These are phyloP conservation scores for Palythoa grandiflora DNA, from an alignment of 92 coral and sea anemone genomes.

Conservation along the genomic window DNA sequence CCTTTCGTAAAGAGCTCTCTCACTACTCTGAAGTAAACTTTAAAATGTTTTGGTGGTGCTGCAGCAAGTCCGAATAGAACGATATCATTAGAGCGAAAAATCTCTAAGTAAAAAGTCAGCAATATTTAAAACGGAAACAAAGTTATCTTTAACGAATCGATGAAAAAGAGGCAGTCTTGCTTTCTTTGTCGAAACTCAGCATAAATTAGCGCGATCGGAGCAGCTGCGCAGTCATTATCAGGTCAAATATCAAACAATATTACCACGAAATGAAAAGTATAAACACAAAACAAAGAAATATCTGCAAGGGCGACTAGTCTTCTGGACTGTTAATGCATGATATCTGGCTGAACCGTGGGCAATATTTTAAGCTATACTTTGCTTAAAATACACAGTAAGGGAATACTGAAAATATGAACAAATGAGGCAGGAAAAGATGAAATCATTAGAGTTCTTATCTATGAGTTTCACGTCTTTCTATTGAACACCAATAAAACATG, in stretches of 20 bases:
- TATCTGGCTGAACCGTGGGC: neutral
- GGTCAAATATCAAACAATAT: neutral
- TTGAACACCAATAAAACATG: neutral
- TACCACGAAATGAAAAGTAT: neutral
- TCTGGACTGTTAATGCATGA: neutral
- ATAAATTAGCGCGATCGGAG: slow-evolving; percentile 4
- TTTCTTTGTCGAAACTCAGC: slow-evolving; percentile 1
- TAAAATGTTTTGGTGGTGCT: neutral
- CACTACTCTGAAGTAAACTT: neutral
- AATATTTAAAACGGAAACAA: neutral
- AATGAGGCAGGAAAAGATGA: neutral
- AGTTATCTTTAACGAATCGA: neutral
- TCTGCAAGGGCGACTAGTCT: neutral
- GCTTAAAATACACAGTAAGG: neutral
- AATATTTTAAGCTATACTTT: neutral
- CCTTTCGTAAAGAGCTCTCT: neutral
- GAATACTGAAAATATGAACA: neutral
- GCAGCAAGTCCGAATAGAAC: neutral
- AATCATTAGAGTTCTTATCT: neutral
- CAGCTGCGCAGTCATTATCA: slow-evolving; percentile 33
- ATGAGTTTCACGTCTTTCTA: neutral
- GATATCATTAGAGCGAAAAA: neutral
- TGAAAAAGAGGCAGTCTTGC: neutral
- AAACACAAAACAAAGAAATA: neutral
- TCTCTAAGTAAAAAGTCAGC: neutral